phyloP scores from a whole-genome alignment of 2,797 vertebrate genomes.

The Enoplosus armatus region DNA sequence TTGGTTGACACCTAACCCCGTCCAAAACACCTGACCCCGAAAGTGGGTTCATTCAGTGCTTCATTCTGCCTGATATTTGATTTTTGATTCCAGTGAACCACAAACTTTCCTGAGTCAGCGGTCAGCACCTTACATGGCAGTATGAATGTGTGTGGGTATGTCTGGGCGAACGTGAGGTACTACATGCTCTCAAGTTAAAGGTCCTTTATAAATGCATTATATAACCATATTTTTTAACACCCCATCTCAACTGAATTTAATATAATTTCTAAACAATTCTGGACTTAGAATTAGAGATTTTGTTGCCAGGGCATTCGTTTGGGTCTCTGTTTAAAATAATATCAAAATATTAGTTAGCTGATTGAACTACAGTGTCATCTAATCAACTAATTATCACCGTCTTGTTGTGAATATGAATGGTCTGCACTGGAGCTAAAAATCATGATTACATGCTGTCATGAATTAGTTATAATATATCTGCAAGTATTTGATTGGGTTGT shows the following conservation, averaged over 20 bases:
- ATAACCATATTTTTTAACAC: neutral
- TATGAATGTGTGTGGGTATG: neutral
- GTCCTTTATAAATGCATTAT: neutral
- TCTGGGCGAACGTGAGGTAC: neutral
- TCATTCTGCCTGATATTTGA: neutral
- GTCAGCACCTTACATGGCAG: neutral
- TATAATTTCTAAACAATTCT: neutral
- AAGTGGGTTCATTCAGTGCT: neutral
- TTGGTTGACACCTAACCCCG: constrained; percentile 16
- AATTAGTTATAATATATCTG: neutral
- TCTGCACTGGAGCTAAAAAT: neutral
- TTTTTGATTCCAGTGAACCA: neutral
- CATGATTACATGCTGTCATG: neutral
- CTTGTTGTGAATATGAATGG: neutral
- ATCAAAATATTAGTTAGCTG: neutral
- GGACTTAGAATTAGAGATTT: neutral
- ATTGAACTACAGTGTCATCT: neutral
- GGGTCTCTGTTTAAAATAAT: neutral
- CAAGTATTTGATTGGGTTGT: neutral
- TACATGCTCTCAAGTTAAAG: neutral
- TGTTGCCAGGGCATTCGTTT: neutral
- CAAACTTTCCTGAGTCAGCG: neutral
- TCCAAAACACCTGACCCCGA: neutral
- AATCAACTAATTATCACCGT: neutral
- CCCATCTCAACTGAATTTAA: neutral